Percentiles rank a stretch among this genome's conserved stretches.
Evolutionary conservation across 2,113 vertebrate species (phyloP).

Genomic region (Podilymbus podiceps): DNA sequence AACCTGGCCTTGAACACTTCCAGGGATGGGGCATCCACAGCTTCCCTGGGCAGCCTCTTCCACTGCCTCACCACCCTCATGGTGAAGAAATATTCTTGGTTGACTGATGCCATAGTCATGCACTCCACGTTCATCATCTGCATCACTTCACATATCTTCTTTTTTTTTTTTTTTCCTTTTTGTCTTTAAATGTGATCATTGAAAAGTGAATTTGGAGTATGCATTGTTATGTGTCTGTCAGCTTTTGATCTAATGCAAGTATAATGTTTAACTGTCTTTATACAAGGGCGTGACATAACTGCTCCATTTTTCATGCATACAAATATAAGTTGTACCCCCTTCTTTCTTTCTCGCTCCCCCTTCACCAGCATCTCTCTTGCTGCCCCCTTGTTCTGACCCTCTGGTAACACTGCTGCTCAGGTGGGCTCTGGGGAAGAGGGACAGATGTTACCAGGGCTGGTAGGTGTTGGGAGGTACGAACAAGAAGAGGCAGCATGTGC

Average conservation of each 20-base stretch:
- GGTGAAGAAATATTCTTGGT: neutral
- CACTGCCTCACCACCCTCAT: too few species aligned
- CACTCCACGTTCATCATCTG: neutral
- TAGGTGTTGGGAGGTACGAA: neutral
- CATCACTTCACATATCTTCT: neutral
- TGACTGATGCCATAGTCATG: neutral
- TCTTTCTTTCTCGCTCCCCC: neutral
- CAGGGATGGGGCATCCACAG: too few species aligned
- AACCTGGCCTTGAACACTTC: too few species aligned
- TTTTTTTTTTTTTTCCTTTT: neutral
- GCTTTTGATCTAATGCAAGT: neutral
- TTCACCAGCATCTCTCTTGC: neutral
- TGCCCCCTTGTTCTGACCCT: neutral
- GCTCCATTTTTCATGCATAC: neutral
- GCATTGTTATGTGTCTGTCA: neutral
- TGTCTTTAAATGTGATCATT: neutral
- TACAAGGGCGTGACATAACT: neutral
- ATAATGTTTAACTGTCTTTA: neutral
- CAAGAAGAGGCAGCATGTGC: neutral
- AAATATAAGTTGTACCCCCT: neutral
- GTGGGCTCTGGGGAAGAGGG: neutral
- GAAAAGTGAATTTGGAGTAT: neutral
- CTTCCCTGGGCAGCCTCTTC: too few species aligned
- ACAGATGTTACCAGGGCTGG: neutral
- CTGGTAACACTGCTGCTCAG: neutral